Base-by-base conservation (phyloP, 2,113 vertebrate genomes). In the Jacana jacana region DNA sequence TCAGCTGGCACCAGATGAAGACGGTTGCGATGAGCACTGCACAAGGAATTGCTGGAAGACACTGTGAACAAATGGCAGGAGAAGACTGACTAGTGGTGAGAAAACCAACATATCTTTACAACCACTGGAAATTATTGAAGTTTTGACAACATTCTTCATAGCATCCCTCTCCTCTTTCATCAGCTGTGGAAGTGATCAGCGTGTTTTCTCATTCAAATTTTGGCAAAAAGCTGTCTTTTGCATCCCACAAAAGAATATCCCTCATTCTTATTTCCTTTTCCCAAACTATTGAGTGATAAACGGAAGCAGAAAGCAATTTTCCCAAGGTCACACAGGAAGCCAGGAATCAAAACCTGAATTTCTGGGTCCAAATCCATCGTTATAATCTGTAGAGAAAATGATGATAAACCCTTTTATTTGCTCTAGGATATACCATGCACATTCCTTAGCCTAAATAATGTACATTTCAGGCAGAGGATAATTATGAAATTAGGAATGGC, bases 1-100 rank as follows among this genome's bases (percentile, higher is more conserved):
- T 95, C 85, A 81, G 52, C 83, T 95, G 93, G 92, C 80, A 75
- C 24, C 46, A 69, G 60, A 79, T 61, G 63, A 52, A 79, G 80
- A 33, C 48, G 37, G 24, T 33, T 89, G 76, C 0, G 20, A 70
- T 70, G 79, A 89, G 75, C 54, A 25, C 54, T 83, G 81, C 76
- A 22, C 72, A 72, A 94, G 90, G 88, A 95, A 84, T 88, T 86
- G 88, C 83, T 94, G 92, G 92, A 90, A 95, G 75, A 48, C 88
- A 93, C 39, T 25, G 28, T 49, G 51, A 71, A 13, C 82, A 88
- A 95, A 91, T 7, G 72, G 80, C 86, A 86, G 55, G 39, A 71
- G 72, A 90, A 84, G 61, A 57, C 44, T 79, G 83, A 23, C 49
- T 64, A 25, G 86, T 76, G 86, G 77, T 73, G 88, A 90, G 88